Evolutionary conservation across 1,140 invertebrate species (phyloP), one percentile per base, ranked within the genome.

Genomic region (Drosophila yakuba): DNA sequence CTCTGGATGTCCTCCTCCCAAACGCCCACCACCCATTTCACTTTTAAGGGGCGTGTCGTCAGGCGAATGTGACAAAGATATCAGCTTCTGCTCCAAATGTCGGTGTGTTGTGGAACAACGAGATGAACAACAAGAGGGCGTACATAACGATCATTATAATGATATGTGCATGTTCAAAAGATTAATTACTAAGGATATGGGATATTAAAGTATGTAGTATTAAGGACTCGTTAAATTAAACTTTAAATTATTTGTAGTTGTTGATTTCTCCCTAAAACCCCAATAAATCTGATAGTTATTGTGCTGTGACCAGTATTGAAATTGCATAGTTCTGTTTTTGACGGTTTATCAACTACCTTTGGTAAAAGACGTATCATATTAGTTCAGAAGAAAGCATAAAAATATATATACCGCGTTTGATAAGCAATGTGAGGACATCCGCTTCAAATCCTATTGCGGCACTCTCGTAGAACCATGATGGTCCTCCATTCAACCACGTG

Each of bases 31-130:
- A 14, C 36, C 43, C 17, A 4, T 41, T 35, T 25, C 51, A 36
- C 51, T 58, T 36, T 50, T 32, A 28, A 23, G 20, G 36, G 64
- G 67, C 64, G 64, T 71, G 64, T 38, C 67, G 11, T 20, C 36
- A 36, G 35, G 62, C 48, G 20, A 48, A 47, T 68, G 35, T 68
- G 51, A 69, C 50, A 41, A 71, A 69, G 54, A 71, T 69, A 69
- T 57, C 64, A 17, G 50, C 14, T 39, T n/a, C n/a, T 47, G 50
- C 25, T 35, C 32, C 23, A 12, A 67, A 38, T 32, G 14, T 41
- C 44, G 32, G 32, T n/a, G 14, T 36, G 48, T 7, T 11, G 15
- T n/a, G n/a, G 8, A 8, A 11, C n/a, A 6, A 11, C 32, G 5
- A 35, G 15, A 14, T 25, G 32, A 14, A 38, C 17, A 36, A 54